These are phyloP conservation scores for Dolomedes plantarius DNA, from an alignment of 2,888 invertebrate genomes.

Conservation along the genomic window DNA sequence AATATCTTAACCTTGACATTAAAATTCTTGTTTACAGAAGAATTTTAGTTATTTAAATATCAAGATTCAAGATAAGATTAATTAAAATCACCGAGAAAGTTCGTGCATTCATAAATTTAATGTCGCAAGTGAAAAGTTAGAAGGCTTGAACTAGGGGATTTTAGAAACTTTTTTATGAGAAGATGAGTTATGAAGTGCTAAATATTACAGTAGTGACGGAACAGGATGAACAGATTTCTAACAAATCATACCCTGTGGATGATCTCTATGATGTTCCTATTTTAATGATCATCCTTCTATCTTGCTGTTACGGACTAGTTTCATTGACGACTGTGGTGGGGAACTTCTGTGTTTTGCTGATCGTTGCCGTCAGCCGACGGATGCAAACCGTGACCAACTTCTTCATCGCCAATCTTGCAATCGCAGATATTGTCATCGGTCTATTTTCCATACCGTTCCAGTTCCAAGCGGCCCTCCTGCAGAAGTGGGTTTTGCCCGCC, in stretches of 20 bases:
- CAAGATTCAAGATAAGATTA: no score
- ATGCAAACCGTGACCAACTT: constrained; percentile 90
- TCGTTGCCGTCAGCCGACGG: constrained; percentile 85
- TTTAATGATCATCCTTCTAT: constrained; percentile 84
- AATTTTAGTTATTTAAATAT: no score
- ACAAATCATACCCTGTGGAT: constrained; percentile 17
- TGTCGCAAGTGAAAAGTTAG: no score
- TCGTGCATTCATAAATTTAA: no score
- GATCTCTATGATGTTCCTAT: constrained; percentile 85
- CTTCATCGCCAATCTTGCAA: constrained; percentile 89
- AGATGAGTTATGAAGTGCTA: no score
- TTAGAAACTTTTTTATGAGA: no score
- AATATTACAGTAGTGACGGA: no score
- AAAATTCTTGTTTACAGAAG: no score
- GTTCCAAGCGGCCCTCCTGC: constrained; percentile 91
- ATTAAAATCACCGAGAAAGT: no score
- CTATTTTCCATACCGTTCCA: constrained; percentile 90
- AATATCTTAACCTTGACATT: no score
- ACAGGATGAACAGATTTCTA: no score
- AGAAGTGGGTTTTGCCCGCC: constrained; percentile 89
- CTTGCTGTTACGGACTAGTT: constrained; percentile 87
- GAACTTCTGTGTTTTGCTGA: constrained; percentile 90
- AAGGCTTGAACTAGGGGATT: no score
- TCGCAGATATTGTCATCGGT: constrained; percentile 90
- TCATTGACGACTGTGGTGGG: constrained; percentile 88